Conservation (phyloP, 2,797 vertebrate genomes). For the Anabas testudineus region DNA sequence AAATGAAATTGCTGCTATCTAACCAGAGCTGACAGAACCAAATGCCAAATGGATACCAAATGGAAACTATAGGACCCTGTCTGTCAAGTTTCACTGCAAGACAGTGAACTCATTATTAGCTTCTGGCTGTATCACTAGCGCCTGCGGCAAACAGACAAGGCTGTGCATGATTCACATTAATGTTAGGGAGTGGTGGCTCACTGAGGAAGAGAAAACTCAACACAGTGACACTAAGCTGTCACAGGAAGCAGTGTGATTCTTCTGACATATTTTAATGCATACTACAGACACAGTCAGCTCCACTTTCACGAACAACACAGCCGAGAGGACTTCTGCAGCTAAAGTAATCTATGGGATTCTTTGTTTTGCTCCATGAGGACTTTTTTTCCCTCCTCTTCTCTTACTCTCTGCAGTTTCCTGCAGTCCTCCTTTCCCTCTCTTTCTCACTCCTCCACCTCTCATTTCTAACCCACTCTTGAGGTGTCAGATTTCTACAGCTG, state of each 20-base stretch:
- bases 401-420: constrained; percentile 64
- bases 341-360: constrained; percentile 79
- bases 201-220: constrained; percentile 47
- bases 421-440: constrained; percentile 66
- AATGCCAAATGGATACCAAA: constrained; percentile 63
- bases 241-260: constrained; percentile 12
- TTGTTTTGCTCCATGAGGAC: constrained; percentile 75
- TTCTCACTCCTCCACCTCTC: constrained; percentile 76
- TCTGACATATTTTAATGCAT: constrained; percentile 25
- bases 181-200: constrained; percentile 72
- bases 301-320: constrained; percentile 54
- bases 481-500: constrained; percentile 90
- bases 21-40: constrained; percentile 66
- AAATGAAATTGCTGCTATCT: constrained; percentile 55
- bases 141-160: constrained; percentile 70
- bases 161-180: constrained; percentile 76
- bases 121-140: constrained; percentile 51
- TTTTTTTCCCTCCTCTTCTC: constrained; percentile 58
- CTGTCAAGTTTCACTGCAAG: constrained; percentile 73
- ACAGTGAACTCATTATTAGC: constrained; percentile 73
- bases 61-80: constrained; percentile 61
- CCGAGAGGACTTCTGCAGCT: constrained; percentile 52
- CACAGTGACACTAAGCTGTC: constrained; percentile 40
- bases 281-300: constrained; percentile 32
- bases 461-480: constrained; percentile 71